These are phyloP conservation scores for Lepetodrilus schrolli DNA, from an alignment of 2,888 invertebrate genomes.

Conservation along the genomic window DNA sequence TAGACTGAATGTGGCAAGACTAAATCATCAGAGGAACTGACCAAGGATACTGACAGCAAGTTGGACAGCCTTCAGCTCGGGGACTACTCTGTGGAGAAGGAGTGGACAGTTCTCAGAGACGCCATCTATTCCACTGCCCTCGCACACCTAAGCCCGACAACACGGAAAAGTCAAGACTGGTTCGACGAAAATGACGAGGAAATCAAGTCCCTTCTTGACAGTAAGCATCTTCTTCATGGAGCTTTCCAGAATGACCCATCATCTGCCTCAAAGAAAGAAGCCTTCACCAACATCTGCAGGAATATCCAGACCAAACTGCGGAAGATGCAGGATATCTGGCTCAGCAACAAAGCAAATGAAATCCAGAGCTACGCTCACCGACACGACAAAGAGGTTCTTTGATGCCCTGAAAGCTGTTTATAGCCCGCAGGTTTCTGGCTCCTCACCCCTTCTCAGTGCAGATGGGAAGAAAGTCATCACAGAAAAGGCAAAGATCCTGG, in stretches of 20 bases:
- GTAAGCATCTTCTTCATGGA: background rate
- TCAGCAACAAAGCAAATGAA: conserved; percentile 32
- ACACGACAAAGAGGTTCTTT: too few relatives aligned
- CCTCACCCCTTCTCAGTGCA: too few relatives aligned
- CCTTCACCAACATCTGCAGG: background rate
- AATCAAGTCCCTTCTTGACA: background rate
- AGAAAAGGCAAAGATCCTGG: too few relatives aligned
- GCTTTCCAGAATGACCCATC: conserved; percentile 2
- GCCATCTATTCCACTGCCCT: background rate
- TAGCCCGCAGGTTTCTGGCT: too few relatives aligned
- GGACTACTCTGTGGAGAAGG: background rate
- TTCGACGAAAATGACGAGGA: background rate
- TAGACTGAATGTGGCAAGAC: background rate
- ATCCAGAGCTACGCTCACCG: conserved; percentile 30
- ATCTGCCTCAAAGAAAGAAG: background rate
- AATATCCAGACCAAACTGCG: conserved; percentile 7
- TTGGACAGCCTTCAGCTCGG: too few relatives aligned
- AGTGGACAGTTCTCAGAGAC: background rate
- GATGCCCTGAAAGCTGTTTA: too few relatives aligned
- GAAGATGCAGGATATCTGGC: conserved; percentile 27
- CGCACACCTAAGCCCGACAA: background rate
- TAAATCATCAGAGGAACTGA: too few relatives aligned
- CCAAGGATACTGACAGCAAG: too few relatives aligned
- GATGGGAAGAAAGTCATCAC: too few relatives aligned
- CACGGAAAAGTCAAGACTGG: background rate